Conservation (phyloP, 2,888 invertebrate genomes). For the Epicampocera succincta region DNA sequence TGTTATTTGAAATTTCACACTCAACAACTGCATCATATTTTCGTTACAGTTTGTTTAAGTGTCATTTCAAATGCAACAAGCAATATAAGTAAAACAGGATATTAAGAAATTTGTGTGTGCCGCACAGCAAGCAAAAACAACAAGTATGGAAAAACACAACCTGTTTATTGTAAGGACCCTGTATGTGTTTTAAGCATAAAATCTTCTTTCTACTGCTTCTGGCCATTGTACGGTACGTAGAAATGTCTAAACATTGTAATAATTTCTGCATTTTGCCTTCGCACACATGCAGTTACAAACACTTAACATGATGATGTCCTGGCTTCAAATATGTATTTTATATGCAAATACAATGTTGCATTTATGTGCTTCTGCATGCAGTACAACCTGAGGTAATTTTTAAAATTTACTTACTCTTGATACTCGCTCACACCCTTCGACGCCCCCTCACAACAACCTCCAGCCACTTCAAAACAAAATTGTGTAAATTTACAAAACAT, state of each 20-base stretch:
- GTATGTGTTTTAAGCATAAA: constrained; percentile 28
- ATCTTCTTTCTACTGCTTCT: constrained; percentile 20
- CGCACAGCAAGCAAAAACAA: constrained; percentile 4
- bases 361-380: constrained; percentile 65
- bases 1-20: constrained; percentile 42
- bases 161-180: constrained; percentile 20
- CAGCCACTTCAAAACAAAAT: constrained; percentile 22
- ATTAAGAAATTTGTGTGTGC: constrained; percentile 53
- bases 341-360: constrained; percentile 71
- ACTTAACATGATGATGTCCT: constrained; percentile 49
- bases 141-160: background rate
- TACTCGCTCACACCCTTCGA: background rate
- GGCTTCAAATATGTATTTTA: constrained; percentile 61
- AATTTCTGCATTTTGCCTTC: constrained; percentile 56
- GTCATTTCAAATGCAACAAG: constrained; percentile 55
- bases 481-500: constrained; percentile 59
- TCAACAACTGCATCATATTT: constrained; percentile 19
- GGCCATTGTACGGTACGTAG: constrained; percentile 31
- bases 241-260: constrained; percentile 65
- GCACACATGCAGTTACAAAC: background rate
- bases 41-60: constrained; percentile 4
- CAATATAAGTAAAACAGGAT: constrained; percentile 53
- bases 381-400: constrained; percentile 61
- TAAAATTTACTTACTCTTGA: constrained; percentile 53
- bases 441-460: background rate